Evolutionary conservation across 2,113 vertebrate species (phyloP), one percentile per base, ranked within the genome.

Genomic region (Lepus timidus): DNA sequence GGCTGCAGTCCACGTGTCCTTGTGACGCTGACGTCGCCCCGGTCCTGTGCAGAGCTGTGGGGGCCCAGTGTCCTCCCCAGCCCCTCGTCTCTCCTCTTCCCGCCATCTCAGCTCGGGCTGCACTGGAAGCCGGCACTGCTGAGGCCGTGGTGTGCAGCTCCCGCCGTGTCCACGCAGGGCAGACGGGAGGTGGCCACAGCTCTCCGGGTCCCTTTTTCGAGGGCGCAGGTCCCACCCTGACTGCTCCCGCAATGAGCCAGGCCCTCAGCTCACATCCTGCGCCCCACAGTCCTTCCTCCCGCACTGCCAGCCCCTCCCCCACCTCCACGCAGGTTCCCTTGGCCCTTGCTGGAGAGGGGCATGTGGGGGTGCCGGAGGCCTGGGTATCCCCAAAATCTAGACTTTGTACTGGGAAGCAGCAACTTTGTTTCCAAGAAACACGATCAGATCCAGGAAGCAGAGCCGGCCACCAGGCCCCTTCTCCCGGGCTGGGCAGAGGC

Each of bases 81-180:
- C n/a, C 67, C 14, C 33, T 6, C 1, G n/a, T 36, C 7, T 33
- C 8, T 17, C 33, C 1, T 33, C 67, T 33, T 39, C 39, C 39
- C 39, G 39, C 39, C 39, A 39, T 39, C 39, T 39, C 39, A 39
- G 39, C 39, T 39, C 39, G 39, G 39, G 39, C 39, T 39, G 39
- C 39, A 39, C 39, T 39, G 39, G 39, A 39, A 39, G 39, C 39
- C 39, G 39, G 39, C 39, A 4, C 39, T 39, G 39, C 39, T 39
- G 39, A 39, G 39, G 39, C 39, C 39, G 39, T 4, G 39, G 31
- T 4, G 16, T 23, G 3, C 22, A 9, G 0, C 11, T 1, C 2
- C 9, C 0, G 14, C 22, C 20, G 33, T 12, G 13, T 22, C 20
- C 55, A 12, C 33, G 39, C 39, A 39, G 39, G 39, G 39, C 5